Evolutionary conservation across 2,888 invertebrate species (phyloP), one percentile per base, ranked within the genome.

Genomic region (Dynastes grantii): DNA sequence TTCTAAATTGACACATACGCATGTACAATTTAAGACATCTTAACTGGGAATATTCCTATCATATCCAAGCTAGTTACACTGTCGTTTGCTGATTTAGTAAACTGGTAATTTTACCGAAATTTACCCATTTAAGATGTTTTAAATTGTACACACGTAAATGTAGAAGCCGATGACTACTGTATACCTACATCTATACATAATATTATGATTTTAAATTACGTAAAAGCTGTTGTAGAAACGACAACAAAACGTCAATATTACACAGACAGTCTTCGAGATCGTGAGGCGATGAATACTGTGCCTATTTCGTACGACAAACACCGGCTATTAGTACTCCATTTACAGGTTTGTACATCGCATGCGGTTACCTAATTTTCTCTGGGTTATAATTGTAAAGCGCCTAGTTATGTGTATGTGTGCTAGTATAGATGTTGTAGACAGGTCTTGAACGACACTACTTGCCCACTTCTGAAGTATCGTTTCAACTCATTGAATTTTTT

Each of bases 201-300:
- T 73, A 32, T 45, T 45, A 45, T 22, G 16, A 73, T 61, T 58
- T 27, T 58, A 55, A 22, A 73, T 73, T 73, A 58, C 40, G 58
- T 27, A 58, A 58, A 73, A n/a, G 58, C 58, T 16, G 73, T 58
- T 40, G 37, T 73, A 61, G 58, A 73, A 73, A 16, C 40, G 40
- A 58, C n/a, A 45, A 8, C 22, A 22, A 58, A 73, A 58, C n/a
- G 70, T 51, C 16, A 29, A 9, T 11, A 53, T 29, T 65, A 65
- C n/a, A n/a, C 32, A 5, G 32, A 37, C 32, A 6, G 32, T 32
- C 3, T 32, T 37, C 32, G 32, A 37, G 32, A 37, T 37, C 32
- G 32, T 67, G n/a, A 40, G 45, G 65, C 40, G 16, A n/a, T 45
- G 16, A 5, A 61, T 67, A 67, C 22, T 67, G 67, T 22, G 27